Evolutionary conservation across 1,140 invertebrate genomes (phyloP).

Genomic region (Olivierus martensii): DNA sequence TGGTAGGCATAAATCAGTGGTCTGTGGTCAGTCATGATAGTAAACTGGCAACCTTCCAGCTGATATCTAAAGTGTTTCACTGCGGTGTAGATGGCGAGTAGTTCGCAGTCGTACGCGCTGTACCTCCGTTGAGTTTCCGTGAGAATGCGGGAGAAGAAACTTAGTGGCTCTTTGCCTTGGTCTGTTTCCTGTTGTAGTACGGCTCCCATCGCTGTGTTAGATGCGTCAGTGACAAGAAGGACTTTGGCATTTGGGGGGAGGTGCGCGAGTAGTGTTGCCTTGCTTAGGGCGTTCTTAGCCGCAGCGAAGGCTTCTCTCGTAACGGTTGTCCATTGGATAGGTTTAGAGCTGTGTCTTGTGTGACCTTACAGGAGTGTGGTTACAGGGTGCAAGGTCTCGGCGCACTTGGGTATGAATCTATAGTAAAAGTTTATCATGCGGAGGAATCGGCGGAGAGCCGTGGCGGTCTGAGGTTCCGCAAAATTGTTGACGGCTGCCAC

Average conservation of each 20-base stretch:
- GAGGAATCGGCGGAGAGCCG: slow-evolving; percentile 25
- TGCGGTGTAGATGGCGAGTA: not conserved
- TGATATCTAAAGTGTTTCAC: slow-evolving; percentile 20
- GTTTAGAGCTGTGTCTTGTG: not conserved
- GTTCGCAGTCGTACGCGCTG: not conserved
- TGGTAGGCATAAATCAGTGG: slow-evolving; percentile 19
- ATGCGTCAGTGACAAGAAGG: slow-evolving; percentile 7
- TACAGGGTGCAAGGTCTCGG: not conserved
- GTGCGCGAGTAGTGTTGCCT: not conserved
- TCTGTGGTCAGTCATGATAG: slow-evolving; percentile 18
- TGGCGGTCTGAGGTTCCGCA: slow-evolving; percentile 22
- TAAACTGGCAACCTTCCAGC: slow-evolving; percentile 16
- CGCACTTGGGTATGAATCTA: slow-evolving; percentile 1
- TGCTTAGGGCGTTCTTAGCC: slow-evolving; percentile 26
- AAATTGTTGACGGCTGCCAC: not conserved
- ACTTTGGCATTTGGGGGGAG: not conserved
- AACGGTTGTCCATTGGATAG: slow-evolving; percentile 11
- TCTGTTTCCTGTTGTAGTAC: slow-evolving; percentile 10
- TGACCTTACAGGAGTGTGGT: not conserved
- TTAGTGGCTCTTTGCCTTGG: slow-evolving; percentile 4
- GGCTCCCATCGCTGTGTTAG: not conserved
- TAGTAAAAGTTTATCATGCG: slow-evolving; percentile 31
- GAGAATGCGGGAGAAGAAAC: slow-evolving; percentile 12
- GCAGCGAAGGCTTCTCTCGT: slow-evolving; percentile 25
- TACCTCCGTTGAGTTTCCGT: slow-evolving; percentile 1